Evolutionary conservation across 2,113 vertebrate genomes (phyloP).

Genomic region (Sylvilagus bachmani): DNA sequence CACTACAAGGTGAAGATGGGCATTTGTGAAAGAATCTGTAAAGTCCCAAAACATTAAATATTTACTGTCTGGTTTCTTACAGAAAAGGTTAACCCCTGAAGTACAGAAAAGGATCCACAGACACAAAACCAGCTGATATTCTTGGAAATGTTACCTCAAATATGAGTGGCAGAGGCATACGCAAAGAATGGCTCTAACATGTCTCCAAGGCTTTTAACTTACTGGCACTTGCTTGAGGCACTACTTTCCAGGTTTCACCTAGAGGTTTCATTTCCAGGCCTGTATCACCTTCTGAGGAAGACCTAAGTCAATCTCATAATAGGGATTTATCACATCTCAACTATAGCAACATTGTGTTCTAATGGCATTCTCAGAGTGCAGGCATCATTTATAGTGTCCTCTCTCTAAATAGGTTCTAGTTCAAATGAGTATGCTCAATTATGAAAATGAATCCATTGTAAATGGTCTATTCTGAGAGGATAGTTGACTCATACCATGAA

Average conservation of each 20-base stretch:
- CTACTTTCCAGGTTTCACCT: not conserved
- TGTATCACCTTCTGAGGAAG: not conserved
- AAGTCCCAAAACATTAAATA: not conserved
- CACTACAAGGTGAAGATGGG: not conserved
- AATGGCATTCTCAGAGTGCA: not conserved
- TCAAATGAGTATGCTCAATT: conserved; percentile 41
- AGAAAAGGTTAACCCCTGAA: not conserved
- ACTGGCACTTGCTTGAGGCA: not conserved
- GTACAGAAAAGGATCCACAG: conserved; percentile 16
- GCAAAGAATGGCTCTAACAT: not conserved
- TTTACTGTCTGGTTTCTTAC: not conserved
- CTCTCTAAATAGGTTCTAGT: conserved; percentile 60
- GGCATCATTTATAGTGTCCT: not conserved
- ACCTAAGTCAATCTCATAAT: not conserved
- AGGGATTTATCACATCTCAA: not conserved
- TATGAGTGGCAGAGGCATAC: not conserved
- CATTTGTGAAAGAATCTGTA: not conserved
- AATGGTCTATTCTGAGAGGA: not conserved
- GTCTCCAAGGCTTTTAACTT: not conserved
- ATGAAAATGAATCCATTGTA: conserved; percentile 52
- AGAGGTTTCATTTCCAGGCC: not conserved
- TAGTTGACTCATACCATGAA: not conserved
- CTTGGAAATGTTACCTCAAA: conserved; percentile 39
- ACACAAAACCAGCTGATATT: conserved; percentile 8
- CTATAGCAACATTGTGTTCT: not conserved